Evolutionary conservation across 2,113 vertebrate genomes (phyloP).

Genomic region (Thymallus thymallus): DNA sequence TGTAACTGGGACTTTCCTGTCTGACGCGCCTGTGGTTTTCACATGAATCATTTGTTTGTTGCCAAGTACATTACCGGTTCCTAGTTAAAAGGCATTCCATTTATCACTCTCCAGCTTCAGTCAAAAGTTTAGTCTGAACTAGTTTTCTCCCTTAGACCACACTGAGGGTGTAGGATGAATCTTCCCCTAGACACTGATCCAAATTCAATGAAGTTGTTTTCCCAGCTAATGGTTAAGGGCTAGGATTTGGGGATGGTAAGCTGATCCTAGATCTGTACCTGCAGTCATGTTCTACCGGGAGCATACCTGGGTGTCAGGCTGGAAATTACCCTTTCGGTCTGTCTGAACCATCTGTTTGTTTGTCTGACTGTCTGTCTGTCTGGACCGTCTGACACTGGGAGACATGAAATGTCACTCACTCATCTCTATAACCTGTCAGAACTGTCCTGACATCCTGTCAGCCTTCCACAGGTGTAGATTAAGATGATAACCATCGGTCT

Average conservation of each 20-base stretch:
- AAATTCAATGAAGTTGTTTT: no score
- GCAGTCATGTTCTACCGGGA: no score
- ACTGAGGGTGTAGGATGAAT: no score
- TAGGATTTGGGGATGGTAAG: no score
- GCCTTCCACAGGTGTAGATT: not conserved
- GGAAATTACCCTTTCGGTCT: not conserved
- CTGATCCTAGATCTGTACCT: no score
- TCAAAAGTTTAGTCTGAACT: not conserved
- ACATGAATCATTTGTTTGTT: constrained; percentile 3
- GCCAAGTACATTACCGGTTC: not conserved
- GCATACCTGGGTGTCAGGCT: not conserved
- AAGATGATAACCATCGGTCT: constrained; percentile 7
- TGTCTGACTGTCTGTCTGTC: constrained; percentile 19
- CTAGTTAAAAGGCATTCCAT: constrained; percentile 3
- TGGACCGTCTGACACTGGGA: constrained; percentile 9
- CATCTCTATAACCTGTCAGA: not conserved
- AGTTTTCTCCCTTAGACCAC: no score
- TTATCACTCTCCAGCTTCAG: not conserved
- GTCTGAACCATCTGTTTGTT: no score
- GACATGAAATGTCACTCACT: constrained; percentile 20
- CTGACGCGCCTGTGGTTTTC: not conserved
- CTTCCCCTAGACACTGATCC: no score
- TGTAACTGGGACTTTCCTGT: constrained; percentile 9
- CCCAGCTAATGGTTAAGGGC: no score
- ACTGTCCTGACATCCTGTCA: constrained; percentile 1